Percentiles rank a stretch among this genome's conserved stretches.
Evolutionary conservation across 2,888 invertebrate genomes (phyloP).

Genomic region (Chironomus riparius): DNA sequence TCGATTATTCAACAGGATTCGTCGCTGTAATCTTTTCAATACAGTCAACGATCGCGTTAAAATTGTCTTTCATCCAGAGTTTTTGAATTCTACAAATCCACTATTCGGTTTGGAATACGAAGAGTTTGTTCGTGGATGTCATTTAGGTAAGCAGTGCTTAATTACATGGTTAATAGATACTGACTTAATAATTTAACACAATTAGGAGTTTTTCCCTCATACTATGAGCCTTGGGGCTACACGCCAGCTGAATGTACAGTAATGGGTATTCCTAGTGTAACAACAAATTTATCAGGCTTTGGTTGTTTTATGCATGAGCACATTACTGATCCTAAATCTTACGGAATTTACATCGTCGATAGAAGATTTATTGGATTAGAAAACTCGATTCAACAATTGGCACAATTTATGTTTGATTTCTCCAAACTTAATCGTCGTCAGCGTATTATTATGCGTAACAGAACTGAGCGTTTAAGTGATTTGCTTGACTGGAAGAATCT

Average conservation of each 20-base stretch:
- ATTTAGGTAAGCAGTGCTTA: conserved; percentile 49
- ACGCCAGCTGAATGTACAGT: conserved; percentile 99
- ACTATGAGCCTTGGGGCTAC: conserved; percentile 99
- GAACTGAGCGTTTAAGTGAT: conserved; percentile 94
- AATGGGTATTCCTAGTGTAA: conserved; percentile 99
- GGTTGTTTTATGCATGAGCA: conserved; percentile 99
- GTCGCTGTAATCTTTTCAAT: conserved; percentile 91
- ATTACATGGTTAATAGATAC: background rate
- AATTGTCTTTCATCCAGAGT: conserved; percentile 98
- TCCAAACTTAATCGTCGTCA: conserved; percentile 82
- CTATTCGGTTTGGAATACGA: conserved; percentile 96
- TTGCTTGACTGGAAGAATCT: conserved; percentile 96
- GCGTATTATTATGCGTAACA: conserved; percentile 94
- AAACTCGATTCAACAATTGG: conserved; percentile 82
- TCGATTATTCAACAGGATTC: conserved; percentile 42
- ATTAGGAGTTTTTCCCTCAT: conserved; percentile 92
- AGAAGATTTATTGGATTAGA: conserved; percentile 82
- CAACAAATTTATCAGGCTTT: conserved; percentile 95
- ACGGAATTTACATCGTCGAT: conserved; percentile 98
- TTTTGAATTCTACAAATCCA: conserved; percentile 94
- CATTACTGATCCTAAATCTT: conserved; percentile 93
- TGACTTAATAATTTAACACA: background rate
- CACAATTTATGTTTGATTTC: conserved; percentile 89
- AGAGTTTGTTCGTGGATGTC: conserved; percentile 98
- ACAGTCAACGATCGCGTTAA: conserved; percentile 90